Evolutionary conservation across 2,113 vertebrate genomes (phyloP).

Genomic region (Peromyscus maniculatus): DNA sequence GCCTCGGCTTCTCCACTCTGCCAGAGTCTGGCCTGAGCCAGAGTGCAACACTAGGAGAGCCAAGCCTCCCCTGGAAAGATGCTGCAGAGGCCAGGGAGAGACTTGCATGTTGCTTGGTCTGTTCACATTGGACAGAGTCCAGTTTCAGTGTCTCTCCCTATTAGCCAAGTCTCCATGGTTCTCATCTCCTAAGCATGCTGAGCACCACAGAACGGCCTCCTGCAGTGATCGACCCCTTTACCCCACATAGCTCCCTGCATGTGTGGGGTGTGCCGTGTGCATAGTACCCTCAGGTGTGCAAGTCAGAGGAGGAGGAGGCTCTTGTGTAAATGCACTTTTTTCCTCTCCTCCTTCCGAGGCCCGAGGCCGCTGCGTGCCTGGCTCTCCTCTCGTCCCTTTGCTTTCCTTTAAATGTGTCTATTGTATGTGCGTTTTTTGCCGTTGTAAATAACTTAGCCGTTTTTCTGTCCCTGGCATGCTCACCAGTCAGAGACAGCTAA

Average conservation of each 20-base stretch:
- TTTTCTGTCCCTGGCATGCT: conserved; percentile 43
- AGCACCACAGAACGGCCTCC: conserved; percentile 29
- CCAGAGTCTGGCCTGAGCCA: conserved; percentile 35
- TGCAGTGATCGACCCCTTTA: not conserved
- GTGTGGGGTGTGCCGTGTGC: not conserved
- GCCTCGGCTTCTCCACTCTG: not conserved
- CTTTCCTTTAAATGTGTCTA: conserved; percentile 86
- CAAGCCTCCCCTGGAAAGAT: not conserved
- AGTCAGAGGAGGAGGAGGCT: not conserved
- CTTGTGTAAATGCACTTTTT: conserved; percentile 82
- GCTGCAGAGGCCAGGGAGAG: not conserved
- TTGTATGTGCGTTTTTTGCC: conserved; percentile 80
- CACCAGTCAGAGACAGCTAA: not conserved
- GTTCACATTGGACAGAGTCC: conserved; percentile 21
- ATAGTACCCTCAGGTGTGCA: not conserved
- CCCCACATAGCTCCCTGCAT: not conserved
- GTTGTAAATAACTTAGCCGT: conserved; percentile 84
- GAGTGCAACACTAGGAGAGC: not conserved
- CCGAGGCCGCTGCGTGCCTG: conserved; percentile 34
- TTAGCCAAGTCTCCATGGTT: not conserved
- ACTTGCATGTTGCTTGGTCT: conserved; percentile 61
- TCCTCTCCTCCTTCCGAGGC: conserved; percentile 16
- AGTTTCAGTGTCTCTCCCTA: conserved; percentile 42
- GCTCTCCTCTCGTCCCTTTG: conserved; percentile 40
- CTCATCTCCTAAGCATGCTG: conserved; percentile 57